Evolutionary conservation across 2,888 invertebrate species (phyloP), one percentile per base, ranked within the genome.

Genomic region (Andrena dorsata): DNA sequence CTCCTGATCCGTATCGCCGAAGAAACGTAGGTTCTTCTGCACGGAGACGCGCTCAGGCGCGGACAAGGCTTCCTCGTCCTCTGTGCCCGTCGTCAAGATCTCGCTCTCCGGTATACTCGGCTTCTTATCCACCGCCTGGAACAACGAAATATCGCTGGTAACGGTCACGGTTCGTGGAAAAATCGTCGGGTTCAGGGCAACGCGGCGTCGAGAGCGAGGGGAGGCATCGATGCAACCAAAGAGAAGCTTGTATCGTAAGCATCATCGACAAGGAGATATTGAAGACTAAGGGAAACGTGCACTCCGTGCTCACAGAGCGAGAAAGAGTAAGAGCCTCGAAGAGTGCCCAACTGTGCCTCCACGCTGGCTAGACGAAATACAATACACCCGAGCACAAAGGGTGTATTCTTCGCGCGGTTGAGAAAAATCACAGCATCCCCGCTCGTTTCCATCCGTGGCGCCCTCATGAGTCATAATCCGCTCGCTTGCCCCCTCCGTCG

Each of bases 1-100:
- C 90, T 97, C 97, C 80, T 95, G 95, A 92, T 97, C 97, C 10
- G 97, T 97, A 94, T 97, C 97, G 26, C 97, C 97, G 94, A 97
- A 97, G 95, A 97, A 97, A 68, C 97, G 96, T 13, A 97, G 95
- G 94, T 96, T 97, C 93, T 97, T 97, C 41, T 93, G 93, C 49
- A 92, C 92, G 47, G 92, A 93, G 72, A 90, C 91, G 80, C 93
- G 90, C 88, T 93, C 93, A 69, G 93, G 93, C 28, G 91, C 92
- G 7, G 92, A 93, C 66, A 91, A 93, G 64, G 90, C 92, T 79
- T 93, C 93, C 83, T 96, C 96, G 81, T 95, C 95, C 92, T 96
- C 96, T 68, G 95, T 95, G 82, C 94, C 95, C 41, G 95, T 95
- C 76, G 95, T 93, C 78, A 93, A 83, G 81, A 93, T 93, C 88